Percentiles rank a stretch among this genome's conserved stretches.
Evolutionary conservation across 2,113 vertebrate species (phyloP).

Genomic region (rat (Rattus norvegicus)): GRCr8 NC_086023.1:127549501-127550000

Average conservation of each 20-base stretch:
- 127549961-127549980: neutral
- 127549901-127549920: neutral
- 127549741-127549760: neutral
- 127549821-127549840: neutral
- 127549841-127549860: neutral
- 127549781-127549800: neutral
- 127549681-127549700: slow-evolving; percentile 57
- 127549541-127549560: slow-evolving; percentile 81
- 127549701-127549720: slow-evolving; percentile 54
- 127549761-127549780: neutral
- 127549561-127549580: slow-evolving; percentile 76
- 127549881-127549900: neutral
- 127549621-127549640: slow-evolving; percentile 54
- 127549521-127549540: slow-evolving; percentile 77
- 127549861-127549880: neutral
- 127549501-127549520: slow-evolving; percentile 78
- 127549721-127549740: slow-evolving; percentile 1
- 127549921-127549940: neutral
- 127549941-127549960: neutral
- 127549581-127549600: slow-evolving; percentile 72
- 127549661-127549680: slow-evolving; percentile 58
- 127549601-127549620: slow-evolving; percentile 61
- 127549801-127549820: neutral
- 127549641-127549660: slow-evolving; percentile 65
- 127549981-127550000: neutral